Evolutionary conservation across 2,113 vertebrate species (phyloP).

Genomic region (Bungarus multicinctus): DNA sequence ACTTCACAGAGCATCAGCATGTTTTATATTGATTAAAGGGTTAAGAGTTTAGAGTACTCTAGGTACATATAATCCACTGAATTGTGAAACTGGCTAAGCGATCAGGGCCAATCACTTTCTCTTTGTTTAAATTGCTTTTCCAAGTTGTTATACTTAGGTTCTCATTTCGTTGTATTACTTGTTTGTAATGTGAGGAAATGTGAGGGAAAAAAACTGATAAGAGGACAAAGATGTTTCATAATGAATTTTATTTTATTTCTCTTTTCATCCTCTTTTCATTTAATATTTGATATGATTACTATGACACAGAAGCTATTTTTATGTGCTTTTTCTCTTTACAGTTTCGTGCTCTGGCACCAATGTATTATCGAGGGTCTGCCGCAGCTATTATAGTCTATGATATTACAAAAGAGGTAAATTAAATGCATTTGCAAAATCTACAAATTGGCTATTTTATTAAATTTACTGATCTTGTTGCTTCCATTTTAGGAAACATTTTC

Average conservation of each 20-base stretch:
- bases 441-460: neutral
- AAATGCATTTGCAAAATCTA: neutral
- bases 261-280: neutral
- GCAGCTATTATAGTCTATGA: constrained; percentile 98
- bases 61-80: neutral
- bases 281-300: neutral
- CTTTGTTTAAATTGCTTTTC: neutral
- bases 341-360: constrained; percentile 96
- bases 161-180: neutral
- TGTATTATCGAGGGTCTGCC: constrained; percentile 98
- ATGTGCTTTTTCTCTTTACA: constrained; percentile 54
- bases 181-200: neutral
- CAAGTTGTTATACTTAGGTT: neutral
- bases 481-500: constrained; percentile 88
- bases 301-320: neutral
- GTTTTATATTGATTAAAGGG: neutral
- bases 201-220: neutral
- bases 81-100: neutral
- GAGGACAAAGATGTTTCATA: neutral
- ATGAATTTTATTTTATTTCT: neutral
- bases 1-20: neutral
- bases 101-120: neutral
- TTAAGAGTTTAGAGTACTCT: neutral
- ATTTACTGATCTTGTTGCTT: constrained; percentile 1
- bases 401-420: constrained; percentile 96